A percentile compares a stretch with the other conserved stretches of the same genome.
These are phyloP conservation scores for Sarcophaga bullata DNA, from an alignment of 1,140 invertebrate species.

Conservation along the genomic window DNA sequence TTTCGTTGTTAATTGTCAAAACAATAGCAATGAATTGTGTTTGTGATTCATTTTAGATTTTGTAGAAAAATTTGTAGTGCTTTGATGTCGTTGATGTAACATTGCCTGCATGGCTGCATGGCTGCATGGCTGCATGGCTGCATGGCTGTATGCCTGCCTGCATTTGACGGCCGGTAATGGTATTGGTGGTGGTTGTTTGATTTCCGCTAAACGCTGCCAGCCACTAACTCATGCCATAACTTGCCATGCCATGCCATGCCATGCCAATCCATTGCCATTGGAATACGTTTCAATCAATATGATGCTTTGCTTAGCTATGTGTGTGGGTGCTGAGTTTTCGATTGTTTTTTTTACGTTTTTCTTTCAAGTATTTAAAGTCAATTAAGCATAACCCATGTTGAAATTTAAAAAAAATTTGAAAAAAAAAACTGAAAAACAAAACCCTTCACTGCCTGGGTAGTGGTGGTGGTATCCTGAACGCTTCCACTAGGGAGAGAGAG, in stretches of 20 bases:
- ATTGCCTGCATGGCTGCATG: too few species aligned
- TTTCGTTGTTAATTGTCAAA: conserved; percentile 39
- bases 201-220: too few species aligned
- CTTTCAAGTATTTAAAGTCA: conserved; percentile 36
- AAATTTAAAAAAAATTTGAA: neutral
- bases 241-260: neutral
- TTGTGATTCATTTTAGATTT: conserved; percentile 36
- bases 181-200: too few species aligned
- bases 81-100: conserved; percentile 23
- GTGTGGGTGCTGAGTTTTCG: conserved; percentile 15
- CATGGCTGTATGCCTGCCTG: too few species aligned
- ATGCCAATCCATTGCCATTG: neutral
- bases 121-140: too few species aligned
- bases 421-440: too few species aligned
- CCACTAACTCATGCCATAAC: neutral
- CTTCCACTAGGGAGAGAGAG: too few species aligned
- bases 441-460: neutral
- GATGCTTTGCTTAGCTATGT: neutral
- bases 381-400: conserved; percentile 34
- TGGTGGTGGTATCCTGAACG: neutral
- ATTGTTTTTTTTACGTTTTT: too few species aligned
- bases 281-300: neutral
- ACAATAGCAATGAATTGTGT: conserved; percentile 39
- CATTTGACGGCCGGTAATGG: too few species aligned
- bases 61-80: conserved; percentile 34